phyloP scores from a whole-genome alignment of 2,888 invertebrate species.

The Drosophila leonis region DNA sequence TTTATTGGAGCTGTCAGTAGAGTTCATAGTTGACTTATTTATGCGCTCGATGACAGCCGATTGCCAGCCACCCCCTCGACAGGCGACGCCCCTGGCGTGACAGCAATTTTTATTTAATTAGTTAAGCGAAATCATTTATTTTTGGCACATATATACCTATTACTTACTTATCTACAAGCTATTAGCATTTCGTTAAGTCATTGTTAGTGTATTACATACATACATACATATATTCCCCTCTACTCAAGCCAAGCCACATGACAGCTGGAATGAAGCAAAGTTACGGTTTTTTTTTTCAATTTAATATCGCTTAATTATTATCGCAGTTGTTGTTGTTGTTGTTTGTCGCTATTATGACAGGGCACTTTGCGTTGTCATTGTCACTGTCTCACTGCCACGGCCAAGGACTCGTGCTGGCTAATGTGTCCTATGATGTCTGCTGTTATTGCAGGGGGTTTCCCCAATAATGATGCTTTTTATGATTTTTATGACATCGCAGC shows the following conservation, averaged over 20 bases:
- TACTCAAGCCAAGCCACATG: conserved; percentile 16
- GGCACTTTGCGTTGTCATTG: conserved; percentile 75
- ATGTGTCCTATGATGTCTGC: conserved; percentile 50
- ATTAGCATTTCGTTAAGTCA: conserved; percentile 43
- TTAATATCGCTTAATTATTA: conserved; percentile 78
- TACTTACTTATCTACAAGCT: conserved; percentile 47
- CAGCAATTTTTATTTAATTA: conserved; percentile 72
- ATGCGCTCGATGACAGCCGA: conserved; percentile 26
- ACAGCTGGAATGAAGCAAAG: conserved; percentile 56
- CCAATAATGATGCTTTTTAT: conserved; percentile 68
- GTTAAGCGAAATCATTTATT: conserved; percentile 35
- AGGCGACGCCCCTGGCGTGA: conserved; percentile 11
- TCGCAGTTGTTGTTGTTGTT: conserved; percentile 43
- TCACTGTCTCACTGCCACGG: conserved; percentile 65
- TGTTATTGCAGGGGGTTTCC: conserved; percentile 49
- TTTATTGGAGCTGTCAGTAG: conserved; percentile 46
- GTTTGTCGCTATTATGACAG: conserved; percentile 63
- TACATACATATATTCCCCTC: neutral
- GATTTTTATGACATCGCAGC: conserved; percentile 73
- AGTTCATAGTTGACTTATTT: conserved; percentile 48
- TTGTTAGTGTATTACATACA: conserved; percentile 24
- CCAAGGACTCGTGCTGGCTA: conserved; percentile 52
- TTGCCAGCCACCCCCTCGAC: conserved; percentile 12
- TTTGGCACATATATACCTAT: conserved; percentile 22
- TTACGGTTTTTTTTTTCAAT: conserved; percentile 72